Percentiles rank a stretch among this genome's conserved stretches.
Conservation (phyloP, 2,888 invertebrate species). For the Andrena camellia region DNA sequence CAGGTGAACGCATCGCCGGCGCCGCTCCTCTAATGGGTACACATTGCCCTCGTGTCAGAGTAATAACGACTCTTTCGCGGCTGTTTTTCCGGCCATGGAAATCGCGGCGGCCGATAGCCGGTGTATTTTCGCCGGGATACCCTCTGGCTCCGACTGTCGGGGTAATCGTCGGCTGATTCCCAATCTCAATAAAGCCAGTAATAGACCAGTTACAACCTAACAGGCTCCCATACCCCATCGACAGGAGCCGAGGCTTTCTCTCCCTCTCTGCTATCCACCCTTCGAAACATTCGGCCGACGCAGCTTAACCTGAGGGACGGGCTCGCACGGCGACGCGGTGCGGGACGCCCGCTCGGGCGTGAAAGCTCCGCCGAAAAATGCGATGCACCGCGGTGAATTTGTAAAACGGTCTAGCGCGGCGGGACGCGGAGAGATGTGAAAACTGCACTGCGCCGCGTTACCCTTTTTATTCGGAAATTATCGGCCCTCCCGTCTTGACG, state of each 20-base stretch:
- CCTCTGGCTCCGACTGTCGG: slow-evolving; percentile 11
- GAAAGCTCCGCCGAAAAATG: slow-evolving; percentile 57
- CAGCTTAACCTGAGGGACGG: slow-evolving; percentile 45
- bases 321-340: background rate
- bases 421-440: slow-evolving; percentile 23
- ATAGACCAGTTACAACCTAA: slow-evolving; percentile 71
- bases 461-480: slow-evolving; percentile 37
- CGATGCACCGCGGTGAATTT: slow-evolving; percentile 53
- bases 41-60: slow-evolving; percentile 59
- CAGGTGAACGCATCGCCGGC: slow-evolving; percentile 42
- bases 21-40: slow-evolving; percentile 58
- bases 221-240: slow-evolving; percentile 43
- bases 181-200: slow-evolving; percentile 74
- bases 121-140: slow-evolving; percentile 47
- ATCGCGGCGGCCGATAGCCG: slow-evolving; percentile 49
- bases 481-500: slow-evolving; percentile 43
- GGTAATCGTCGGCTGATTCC: slow-evolving; percentile 71
- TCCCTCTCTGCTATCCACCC: slow-evolving; percentile 21
- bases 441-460: slow-evolving; percentile 24
- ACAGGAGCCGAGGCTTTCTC: background rate
- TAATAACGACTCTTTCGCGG: slow-evolving; percentile 61
- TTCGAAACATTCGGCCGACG: slow-evolving; percentile 48
- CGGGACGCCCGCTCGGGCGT: slow-evolving; percentile 47
- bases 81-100: slow-evolving; percentile 53
- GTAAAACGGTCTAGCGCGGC: slow-evolving; percentile 44